These are phyloP conservation scores for Actenoides hombroni DNA, from an alignment of 2,113 vertebrate species.

Conservation along the genomic window DNA sequence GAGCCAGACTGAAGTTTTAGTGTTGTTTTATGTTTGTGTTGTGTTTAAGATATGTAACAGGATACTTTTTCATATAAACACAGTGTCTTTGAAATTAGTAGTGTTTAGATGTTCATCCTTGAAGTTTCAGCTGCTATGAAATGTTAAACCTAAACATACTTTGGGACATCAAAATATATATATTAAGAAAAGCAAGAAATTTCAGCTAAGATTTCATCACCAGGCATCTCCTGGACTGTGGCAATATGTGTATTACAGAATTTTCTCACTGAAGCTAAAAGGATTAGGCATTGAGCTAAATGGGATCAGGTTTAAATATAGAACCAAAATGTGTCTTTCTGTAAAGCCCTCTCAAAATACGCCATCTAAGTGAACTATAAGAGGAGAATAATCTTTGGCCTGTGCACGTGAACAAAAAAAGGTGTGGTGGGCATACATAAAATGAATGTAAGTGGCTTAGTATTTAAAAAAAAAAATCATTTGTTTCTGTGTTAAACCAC, in stretches of 20 bases:
- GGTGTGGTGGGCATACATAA: not conserved
- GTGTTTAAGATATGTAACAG: not conserved
- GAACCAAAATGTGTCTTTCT: not conserved
- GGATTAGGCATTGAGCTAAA: not conserved
- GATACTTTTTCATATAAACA: not conserved
- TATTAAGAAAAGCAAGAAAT: not conserved
- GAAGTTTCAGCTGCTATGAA: not conserved
- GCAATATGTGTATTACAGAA: not conserved
- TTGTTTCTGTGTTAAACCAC: not conserved
- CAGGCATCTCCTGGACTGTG: not conserved
- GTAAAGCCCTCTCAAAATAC: not conserved
- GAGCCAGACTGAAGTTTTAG: not conserved
- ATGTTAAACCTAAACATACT: not conserved
- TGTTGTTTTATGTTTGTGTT: not conserved
- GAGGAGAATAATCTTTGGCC: not conserved
- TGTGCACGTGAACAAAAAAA: not conserved
- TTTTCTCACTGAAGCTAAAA: not conserved
- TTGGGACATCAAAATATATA: not conserved
- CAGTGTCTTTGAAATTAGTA: not conserved
- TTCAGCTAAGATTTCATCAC: not conserved
- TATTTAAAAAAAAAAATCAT: not conserved
- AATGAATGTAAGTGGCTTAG: not conserved
- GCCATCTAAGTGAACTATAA: not conserved
- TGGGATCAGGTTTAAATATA: slow-evolving; percentile 5
- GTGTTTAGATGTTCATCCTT: not conserved